Conservation (phyloP, 1,140 invertebrate genomes). For the Ceratitis capitata region DNA sequence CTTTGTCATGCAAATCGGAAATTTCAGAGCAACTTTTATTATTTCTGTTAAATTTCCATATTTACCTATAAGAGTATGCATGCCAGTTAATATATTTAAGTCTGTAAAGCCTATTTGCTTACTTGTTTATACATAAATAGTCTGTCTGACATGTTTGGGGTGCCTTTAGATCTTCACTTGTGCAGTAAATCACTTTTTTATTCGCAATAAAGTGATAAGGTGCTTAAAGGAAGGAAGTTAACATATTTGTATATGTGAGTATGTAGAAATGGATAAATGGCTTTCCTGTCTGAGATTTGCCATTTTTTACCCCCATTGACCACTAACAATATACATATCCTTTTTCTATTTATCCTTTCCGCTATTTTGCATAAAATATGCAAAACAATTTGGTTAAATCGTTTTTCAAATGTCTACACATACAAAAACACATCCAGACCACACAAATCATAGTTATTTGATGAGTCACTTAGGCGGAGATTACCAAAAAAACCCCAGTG, state of each 20-base stretch:
- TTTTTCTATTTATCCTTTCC: constrained; percentile 7
- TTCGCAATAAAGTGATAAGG: too few species aligned
- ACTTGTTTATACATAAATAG: neutral
- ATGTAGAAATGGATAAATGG: neutral
- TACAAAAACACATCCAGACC: neutral
- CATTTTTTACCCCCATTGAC: neutral
- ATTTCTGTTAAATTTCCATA: too few species aligned
- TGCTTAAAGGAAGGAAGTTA: neutral
- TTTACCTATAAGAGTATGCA: neutral
- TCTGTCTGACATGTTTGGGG: neutral
- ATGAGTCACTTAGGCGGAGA: neutral
- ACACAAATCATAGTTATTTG: neutral
- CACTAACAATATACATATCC: neutral
- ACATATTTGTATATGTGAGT: neutral
- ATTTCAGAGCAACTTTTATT: neutral
- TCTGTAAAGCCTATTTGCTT: neutral
- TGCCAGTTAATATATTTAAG: neutral
- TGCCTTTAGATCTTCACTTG: neutral
- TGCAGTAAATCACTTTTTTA: neutral
- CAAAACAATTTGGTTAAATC: constrained; percentile 5
- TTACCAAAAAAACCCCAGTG: neutral
- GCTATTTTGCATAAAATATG: constrained; percentile 31
- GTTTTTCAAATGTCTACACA: neutral
- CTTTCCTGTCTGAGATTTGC: neutral
- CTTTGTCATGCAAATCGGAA: neutral